Evolutionary conservation across 1,140 invertebrate species (phyloP).

Genomic region (Chironomus tepperi): DNA sequence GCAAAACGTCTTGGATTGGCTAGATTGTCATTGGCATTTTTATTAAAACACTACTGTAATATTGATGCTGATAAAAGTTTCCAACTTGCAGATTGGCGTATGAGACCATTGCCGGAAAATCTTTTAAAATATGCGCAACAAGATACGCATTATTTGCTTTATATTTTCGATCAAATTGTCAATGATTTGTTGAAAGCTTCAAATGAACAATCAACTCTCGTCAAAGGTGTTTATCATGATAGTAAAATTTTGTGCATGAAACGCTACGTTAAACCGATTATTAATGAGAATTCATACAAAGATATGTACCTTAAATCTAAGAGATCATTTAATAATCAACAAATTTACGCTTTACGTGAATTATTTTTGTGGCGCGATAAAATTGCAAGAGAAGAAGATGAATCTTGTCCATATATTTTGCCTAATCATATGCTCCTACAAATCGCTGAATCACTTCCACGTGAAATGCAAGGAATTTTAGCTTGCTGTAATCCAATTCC

Average conservation of each 20-base stretch:
- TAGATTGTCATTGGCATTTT: constrained; percentile 64
- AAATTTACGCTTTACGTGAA: constrained; percentile 72
- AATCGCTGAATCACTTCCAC: constrained; percentile 81
- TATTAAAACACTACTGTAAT: constrained; percentile 72
- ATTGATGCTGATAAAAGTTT: constrained; percentile 78
- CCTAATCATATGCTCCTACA: constrained; percentile 93
- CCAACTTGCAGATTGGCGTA: constrained; percentile 94
- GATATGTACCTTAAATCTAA: constrained; percentile 67
- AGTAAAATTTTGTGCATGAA: constrained; percentile 65
- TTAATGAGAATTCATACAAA: constrained; percentile 63
- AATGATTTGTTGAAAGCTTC: constrained; percentile 66
- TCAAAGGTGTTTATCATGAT: constrained; percentile 58
- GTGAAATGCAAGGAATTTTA: constrained; percentile 87
- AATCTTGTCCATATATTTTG: constrained; percentile 83
- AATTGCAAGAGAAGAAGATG: constrained; percentile 79
- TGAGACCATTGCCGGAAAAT: constrained; percentile 75
- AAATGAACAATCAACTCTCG: constrained; percentile 58
- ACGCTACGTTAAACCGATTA: constrained; percentile 71
- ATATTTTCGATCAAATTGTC: constrained; percentile 77
- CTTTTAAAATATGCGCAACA: constrained; percentile 81
- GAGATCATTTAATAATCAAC: constrained; percentile 75
- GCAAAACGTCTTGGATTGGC: constrained; percentile 64
- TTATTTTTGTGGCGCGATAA: constrained; percentile 85
- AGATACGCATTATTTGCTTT: constrained; percentile 94
- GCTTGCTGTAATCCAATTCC: constrained; percentile 93